phyloP scores from a whole-genome alignment of 2,888 invertebrate species.

The Drosophila monieri region DNA sequence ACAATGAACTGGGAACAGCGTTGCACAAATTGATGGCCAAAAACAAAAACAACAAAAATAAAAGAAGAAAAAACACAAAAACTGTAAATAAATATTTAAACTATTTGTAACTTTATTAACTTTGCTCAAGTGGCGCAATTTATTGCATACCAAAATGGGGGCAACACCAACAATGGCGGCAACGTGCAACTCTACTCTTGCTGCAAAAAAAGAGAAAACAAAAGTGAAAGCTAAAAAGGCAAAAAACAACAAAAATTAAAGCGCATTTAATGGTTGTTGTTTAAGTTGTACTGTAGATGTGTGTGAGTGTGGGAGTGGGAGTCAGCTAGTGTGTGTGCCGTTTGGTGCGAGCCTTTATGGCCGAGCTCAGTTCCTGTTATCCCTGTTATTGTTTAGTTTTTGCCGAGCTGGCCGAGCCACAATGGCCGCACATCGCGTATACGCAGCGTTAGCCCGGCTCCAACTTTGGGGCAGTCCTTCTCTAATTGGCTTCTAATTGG shows the following conservation, averaged over 20 bases:
- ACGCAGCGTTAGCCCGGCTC: slow-evolving; percentile 47
- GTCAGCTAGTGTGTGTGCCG: slow-evolving; percentile 5
- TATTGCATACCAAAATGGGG: slow-evolving; percentile 67
- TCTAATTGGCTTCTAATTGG: slow-evolving; percentile 58
- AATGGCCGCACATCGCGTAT: slow-evolving; percentile 50
- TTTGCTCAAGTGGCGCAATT: slow-evolving; percentile 77
- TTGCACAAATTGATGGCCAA: slow-evolving; percentile 61
- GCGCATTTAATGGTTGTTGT: slow-evolving; percentile 55
- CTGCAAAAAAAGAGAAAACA: slow-evolving; percentile 13
- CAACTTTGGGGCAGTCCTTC: background rate
- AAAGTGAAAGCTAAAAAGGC: slow-evolving; percentile 20
- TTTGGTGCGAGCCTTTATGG: slow-evolving; percentile 44
- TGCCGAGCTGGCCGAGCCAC: slow-evolving; percentile 19
- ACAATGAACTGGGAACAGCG: slow-evolving; percentile 43
- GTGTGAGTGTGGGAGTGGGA: slow-evolving; percentile 15
- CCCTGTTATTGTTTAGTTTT: slow-evolving; percentile 47
- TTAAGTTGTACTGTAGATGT: slow-evolving; percentile 19
- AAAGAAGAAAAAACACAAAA: slow-evolving; percentile 63
- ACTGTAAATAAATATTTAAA: slow-evolving; percentile 77
- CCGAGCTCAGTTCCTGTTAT: slow-evolving; percentile 37
- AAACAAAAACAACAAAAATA: slow-evolving; percentile 61
- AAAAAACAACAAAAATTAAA: slow-evolving; percentile 37
- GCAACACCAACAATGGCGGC: slow-evolving; percentile 3
- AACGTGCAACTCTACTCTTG: slow-evolving; percentile 28
- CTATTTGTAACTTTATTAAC: slow-evolving; percentile 79